Evolutionary conservation across 2,113 vertebrate genomes (phyloP), one percentile per base, ranked within the genome.

Genomic region (Nycticryphes semicollaris): DNA sequence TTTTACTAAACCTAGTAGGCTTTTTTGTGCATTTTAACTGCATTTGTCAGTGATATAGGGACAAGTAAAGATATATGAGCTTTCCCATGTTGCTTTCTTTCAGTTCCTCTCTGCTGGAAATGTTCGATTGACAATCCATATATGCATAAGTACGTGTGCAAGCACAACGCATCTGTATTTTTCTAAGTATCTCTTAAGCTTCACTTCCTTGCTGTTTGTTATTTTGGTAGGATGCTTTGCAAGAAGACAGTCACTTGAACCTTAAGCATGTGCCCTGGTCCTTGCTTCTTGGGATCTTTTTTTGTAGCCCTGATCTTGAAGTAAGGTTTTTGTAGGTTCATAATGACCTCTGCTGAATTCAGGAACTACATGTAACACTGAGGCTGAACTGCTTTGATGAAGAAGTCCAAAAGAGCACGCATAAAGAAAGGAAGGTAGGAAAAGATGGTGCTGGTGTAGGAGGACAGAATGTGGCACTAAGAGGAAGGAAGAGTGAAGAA

Each of bases 261-360:
- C 50, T 63, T 77, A 75, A 74, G 17, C 0, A 0, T 27, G 30
- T 3, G 4, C 21, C 39, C 23, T 20, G 27, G 43, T 86, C 24
- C 14, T 70, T 80, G 18, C 13, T 23, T 91, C n/a, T 69, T 89
- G 16, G 12, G 6, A 31, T 73, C 20, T 74, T 60, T 39, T 70
- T 1, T 35, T 1, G 0, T 66, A 73, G 18, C 35, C 5, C 16
- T 51, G 39, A 31, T 56, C 22, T 28, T 88, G 45, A 86, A 66
- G 6, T 41, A 28, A 78, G 59, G 25, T 68, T 9, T 80, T 68
- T 87, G 4, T 75, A 63, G 21, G 53, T 67, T 76, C 64, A 13
- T 59, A 47, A 27, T 63, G 27, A 83, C n/a, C 24, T 72, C 31
- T 21, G 48, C 6, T 53, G n/a, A 57, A 21, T 92, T 85, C 21